Evolutionary conservation across 2,888 invertebrate genomes (phyloP).

Genomic region (Trachelus iudaicus): DNA sequence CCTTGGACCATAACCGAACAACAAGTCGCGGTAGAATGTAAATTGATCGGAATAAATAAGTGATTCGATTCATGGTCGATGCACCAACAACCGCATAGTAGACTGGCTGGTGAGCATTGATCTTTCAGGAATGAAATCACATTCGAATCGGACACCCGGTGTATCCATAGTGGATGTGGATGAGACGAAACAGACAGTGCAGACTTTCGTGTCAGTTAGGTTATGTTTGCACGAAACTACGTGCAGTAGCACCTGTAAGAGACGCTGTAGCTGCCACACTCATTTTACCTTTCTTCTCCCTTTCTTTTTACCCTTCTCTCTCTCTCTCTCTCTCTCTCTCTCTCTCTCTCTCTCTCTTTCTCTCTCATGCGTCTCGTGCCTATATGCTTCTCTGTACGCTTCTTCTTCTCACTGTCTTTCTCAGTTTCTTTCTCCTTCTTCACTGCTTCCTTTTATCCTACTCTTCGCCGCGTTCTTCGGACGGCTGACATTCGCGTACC

Average conservation of each 20-base stretch:
- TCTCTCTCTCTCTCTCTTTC: no score
- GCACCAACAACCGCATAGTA: not conserved
- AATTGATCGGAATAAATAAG: slow-evolving; percentile 26
- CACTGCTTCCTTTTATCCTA: not conserved
- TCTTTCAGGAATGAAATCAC: not conserved
- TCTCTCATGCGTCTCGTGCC: not conserved
- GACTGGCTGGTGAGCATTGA: not conserved
- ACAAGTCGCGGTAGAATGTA: slow-evolving; percentile 18
- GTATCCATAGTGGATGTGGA: not conserved
- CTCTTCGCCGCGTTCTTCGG: slow-evolving; percentile 1
- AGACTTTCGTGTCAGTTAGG: not conserved
- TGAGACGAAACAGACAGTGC: not conserved
- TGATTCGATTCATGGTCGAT: slow-evolving; percentile 1
- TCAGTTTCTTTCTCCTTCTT: not conserved
- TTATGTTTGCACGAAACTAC: not conserved
- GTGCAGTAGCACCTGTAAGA: slow-evolving; percentile 28
- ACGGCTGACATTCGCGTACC: slow-evolving; percentile 9
- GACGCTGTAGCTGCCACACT: slow-evolving; percentile 19
- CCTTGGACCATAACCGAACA: slow-evolving; percentile 17
- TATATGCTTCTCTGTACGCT: not conserved
- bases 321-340: no score
- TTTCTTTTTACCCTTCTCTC: not conserved
- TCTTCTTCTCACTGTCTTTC: not conserved
- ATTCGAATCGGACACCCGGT: not conserved
- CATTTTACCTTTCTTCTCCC: not conserved